Base-by-base conservation (phyloP, 23 tunicate genomes). In the Ciona savignyi region DNA sequence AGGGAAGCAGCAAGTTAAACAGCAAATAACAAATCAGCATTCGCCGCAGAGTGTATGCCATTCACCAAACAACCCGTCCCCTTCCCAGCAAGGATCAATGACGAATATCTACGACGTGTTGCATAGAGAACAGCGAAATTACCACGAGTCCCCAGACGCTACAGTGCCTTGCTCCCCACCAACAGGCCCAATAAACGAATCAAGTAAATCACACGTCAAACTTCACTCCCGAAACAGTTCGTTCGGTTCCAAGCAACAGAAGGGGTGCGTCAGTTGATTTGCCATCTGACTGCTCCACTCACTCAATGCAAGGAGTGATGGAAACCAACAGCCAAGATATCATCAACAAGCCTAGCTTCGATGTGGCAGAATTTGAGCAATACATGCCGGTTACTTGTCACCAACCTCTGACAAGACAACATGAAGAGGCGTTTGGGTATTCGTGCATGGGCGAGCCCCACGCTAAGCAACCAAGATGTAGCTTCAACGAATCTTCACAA, bases 61-160 rank as follows among this genome's bases (percentile, higher is more conserved):
- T 32, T 82, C 87, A 22, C 87, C 87, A 23, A 63, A 62, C 24
- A 67, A 35, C 62, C 60, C 64, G 2, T 60, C 87, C 20, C 66
- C 72, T 9, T 23, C 42, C 35, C 34, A 48, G 62, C 80, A 48
- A 32, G 60, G 32, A 48, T 22, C 61, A 2, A 49, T 75, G 2
- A 1, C 73, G 11, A 73, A 62, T 30, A 29, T 61, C 15, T 80
- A 48, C 67, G 84, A 80, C 0, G 77, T 30, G 29, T 25, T 68
- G 30, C 75, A 82, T 1, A 73, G 74, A n/a, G 79, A 82, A 31
- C 42, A 66, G 29, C 60, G 60, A 25, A 34, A 75, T 30, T 82
- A 74, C 65, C 80, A 82, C n/a, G 66, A 33, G 27, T 82, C 80
- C 15, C 80, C 87, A 26, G 78, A 67, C 15, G 75, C 80, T 1